Base-by-base conservation (phyloP, 1,140 invertebrate species). In the Papilio dardanus region DNA sequence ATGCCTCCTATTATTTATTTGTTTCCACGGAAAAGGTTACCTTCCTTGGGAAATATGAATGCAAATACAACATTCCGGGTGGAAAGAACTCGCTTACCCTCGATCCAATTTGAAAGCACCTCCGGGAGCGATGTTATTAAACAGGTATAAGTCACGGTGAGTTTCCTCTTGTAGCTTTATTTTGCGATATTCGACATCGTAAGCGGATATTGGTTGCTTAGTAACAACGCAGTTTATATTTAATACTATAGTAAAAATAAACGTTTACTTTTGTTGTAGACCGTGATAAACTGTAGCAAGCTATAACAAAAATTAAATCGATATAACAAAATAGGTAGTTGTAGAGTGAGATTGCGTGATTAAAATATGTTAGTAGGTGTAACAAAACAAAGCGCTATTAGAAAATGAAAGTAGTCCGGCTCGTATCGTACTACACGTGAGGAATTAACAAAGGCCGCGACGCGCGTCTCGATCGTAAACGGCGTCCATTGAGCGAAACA, bases 401-500 rank as follows among this genome's bases (percentile, higher is more conserved):
- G 33, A 69, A 69, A 69, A 37, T 28, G 19, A 69, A 40, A 69
- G 67, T 40, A 21, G 67, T 69, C n/a, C 8, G 35, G 6, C n/a
- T 3, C 62, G 30, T n/a, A 31, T 3, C 65, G 30, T 33, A 35
- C n/a, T 33, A 35, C 65, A 67, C 33, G 65, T 69, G 19, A 69
- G 35, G 67, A 69, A 69, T 69, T 69, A 69, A 69, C 67, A 69
- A 69, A 69, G 16, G 54, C 31, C 33, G 67, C 67, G 66, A 33
- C 66, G 33, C 19, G 33, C 90, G 88, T 83, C 76, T 71, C 83
- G 88, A 77, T 91, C 89, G 86, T 92, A 92, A 92, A 92, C 84
- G 84, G 87, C 87, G 88, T 88, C 88, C 91, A 91, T 91, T 91
- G 86, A 91, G 86, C 74, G 82, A 83, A 87, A 92, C 90, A 93